phyloP scores from a whole-genome alignment of 2,797 vertebrate genomes.

The Heteromormyrus szaboi region DNA sequence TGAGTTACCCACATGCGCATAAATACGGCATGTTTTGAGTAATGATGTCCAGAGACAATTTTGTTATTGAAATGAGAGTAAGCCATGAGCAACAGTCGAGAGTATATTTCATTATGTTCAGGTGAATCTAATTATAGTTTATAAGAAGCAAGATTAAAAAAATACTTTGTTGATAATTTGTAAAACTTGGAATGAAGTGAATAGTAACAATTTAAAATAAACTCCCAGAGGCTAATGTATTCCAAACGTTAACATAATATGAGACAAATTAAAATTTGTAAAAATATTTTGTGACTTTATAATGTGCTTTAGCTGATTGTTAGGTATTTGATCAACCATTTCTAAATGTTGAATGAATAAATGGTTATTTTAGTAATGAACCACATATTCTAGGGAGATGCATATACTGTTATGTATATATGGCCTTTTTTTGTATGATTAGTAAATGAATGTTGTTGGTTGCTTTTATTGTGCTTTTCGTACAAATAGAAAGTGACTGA shows the following conservation, averaged over 20 bases:
- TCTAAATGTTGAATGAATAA: slow-evolving; percentile 31
- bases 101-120: slow-evolving; percentile 36
- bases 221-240: slow-evolving; percentile 35
- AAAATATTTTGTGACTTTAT: slow-evolving; percentile 40
- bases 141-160: slow-evolving; percentile 21
- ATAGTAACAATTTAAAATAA: slow-evolving; percentile 22
- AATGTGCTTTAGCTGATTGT: slow-evolving; percentile 27
- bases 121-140: slow-evolving; percentile 30
- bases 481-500: slow-evolving; percentile 24
- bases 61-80: slow-evolving; percentile 34
- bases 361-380: slow-evolving; percentile 29
- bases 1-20: not conserved
- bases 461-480: not conserved
- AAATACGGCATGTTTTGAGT: not conserved
- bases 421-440: slow-evolving; percentile 8
- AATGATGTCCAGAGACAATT: slow-evolving; percentile 25
- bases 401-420: slow-evolving; percentile 28
- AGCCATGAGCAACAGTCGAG: slow-evolving; percentile 30
- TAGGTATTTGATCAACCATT: slow-evolving; percentile 20
- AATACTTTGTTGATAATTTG: not conserved
- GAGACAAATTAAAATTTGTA: slow-evolving; percentile 33
- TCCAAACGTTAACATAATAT: slow-evolving; percentile 41
- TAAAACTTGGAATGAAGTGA: slow-evolving; percentile 24
- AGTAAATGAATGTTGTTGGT: slow-evolving; percentile 19
- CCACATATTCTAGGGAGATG: not conserved